Evolutionary conservation across 2,113 vertebrate genomes (phyloP), one percentile per base, ranked within the genome.

Genomic region (Pollimyrus isidori): DNA sequence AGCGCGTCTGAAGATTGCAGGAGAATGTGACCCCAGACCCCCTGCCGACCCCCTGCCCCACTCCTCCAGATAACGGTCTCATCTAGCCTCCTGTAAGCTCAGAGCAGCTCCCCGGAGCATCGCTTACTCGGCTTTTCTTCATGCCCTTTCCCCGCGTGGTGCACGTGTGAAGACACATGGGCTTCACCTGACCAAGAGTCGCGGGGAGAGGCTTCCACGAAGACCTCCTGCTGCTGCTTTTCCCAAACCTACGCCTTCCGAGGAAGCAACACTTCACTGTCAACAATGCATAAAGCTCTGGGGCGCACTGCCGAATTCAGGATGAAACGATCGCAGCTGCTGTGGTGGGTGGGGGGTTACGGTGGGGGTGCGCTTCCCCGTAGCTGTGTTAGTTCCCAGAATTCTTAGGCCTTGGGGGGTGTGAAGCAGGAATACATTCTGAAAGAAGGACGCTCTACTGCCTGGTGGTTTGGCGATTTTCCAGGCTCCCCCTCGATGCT

Each of bases 161-260:
- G n/a, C 11, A n/a, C 35, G 48, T 30, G 53, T 19, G 73, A 50
- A 69, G 82, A 73, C 62, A 87, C 35, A 26, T 11, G 2, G 7
- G 80, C 49, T 73, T 93, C 89, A 83, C 45, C 90, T 46, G 90
- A 87, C 82, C 89, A 76, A 89, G 89, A 84, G 91, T 90, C 91
- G 62, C n/a, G 23, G n/a, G 26, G 82, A 82, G 88, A 49, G 89
- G 58, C 89, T 86, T 90, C 89, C 53, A 83, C 15, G 0, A 42
- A 91, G 88, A 91, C 91, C 91, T 91, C 91, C 89, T 89, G 90
- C 19, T 58, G 85, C 76, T 88, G 53, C 35, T 17, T 88, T 62
- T 56, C 52, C 62, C 46, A 80, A 48, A 35, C 49, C 50, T 35
- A 80, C 2, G 26, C 56, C 48, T 89, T 53, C 86, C 45, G 30